Percentiles rank a stretch among this genome's conserved stretches.
These are phyloP conservation scores for Danio aesculapii DNA, from an alignment of 2,797 vertebrate genomes.

Conservation along the genomic window DNA sequence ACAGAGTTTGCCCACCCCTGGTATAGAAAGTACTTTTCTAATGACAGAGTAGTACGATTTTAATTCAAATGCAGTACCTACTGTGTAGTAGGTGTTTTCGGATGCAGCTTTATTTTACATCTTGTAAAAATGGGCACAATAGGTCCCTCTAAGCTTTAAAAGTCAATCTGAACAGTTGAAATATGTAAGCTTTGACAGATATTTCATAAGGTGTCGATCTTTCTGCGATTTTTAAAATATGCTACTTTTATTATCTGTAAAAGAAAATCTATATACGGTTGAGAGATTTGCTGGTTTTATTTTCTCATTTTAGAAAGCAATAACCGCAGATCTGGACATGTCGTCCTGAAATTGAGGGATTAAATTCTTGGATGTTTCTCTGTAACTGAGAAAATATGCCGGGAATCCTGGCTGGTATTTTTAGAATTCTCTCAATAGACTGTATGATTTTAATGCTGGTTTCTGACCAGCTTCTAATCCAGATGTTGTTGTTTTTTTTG, in stretches of 20 bases:
- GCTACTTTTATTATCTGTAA: background rate
- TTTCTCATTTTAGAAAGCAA: constrained; percentile 6
- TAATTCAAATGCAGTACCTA: too few species aligned
- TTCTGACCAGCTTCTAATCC: background rate
- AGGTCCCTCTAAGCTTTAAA: too few species aligned
- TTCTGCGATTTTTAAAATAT: background rate
- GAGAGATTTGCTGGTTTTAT: constrained; percentile 8
- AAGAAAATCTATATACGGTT: background rate
- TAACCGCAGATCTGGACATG: background rate
- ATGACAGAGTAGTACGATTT: too few species aligned
- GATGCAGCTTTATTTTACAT: too few species aligned
- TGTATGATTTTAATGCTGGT: background rate
- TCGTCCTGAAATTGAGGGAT: background rate
- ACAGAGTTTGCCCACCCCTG: too few species aligned
- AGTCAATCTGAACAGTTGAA: too few species aligned
- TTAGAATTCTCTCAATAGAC: background rate
- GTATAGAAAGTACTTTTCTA: too few species aligned
- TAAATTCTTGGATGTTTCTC: constrained; percentile 7
- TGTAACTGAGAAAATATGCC: background rate
- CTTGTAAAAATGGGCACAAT: too few species aligned
- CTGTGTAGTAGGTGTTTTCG: too few species aligned
- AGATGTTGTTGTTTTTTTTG: background rate
- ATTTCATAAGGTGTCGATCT: constrained; percentile 20
- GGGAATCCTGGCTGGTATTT: background rate
- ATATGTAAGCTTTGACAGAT: background rate